A percentile compares a stretch with the other conserved stretches of the same genome.
phyloP scores from a whole-genome alignment of 2,888 invertebrate species.

The Mythimna vitellina region DNA sequence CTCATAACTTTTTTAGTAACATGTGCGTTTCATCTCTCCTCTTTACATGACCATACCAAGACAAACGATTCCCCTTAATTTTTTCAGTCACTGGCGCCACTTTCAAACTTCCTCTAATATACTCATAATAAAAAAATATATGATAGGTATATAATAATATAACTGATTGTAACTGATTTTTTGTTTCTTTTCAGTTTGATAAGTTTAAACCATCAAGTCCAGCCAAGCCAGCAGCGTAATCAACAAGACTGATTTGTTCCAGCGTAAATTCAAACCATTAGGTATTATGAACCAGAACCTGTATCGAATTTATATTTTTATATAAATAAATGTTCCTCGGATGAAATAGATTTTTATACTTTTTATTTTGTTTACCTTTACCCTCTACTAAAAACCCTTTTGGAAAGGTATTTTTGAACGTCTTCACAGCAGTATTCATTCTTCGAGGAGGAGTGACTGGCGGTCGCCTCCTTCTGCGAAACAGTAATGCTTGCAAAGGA shows the following conservation, averaged over 20 bases:
- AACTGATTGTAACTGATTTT: neutral
- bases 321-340: neutral
- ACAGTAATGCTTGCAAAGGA: too few species aligned
- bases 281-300: neutral
- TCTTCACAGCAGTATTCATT: too few species aligned
- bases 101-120: too few species aligned
- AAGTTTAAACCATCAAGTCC: neutral
- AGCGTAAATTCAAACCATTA: neutral
- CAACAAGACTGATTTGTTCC: neutral
- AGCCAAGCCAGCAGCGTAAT: constrained; percentile 1
- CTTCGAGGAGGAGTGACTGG: too few species aligned
- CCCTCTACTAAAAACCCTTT: neutral
- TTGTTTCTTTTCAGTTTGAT: neutral
- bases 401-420: too few species aligned
- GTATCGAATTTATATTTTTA: neutral
- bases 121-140: too few species aligned
- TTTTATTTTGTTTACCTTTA: neutral
- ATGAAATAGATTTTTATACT: neutral
- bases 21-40: too few species aligned
- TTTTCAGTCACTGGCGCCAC: too few species aligned
- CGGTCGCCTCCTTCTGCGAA: too few species aligned
- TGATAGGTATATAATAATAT: neutral
- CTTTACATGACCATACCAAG: too few species aligned
- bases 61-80: too few species aligned
- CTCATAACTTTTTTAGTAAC: too few species aligned